Percentiles rank a stretch among this genome's conserved stretches.
Conservation (phyloP, 2,113 vertebrate genomes). For the Sinosuthora webbiana region DNA sequence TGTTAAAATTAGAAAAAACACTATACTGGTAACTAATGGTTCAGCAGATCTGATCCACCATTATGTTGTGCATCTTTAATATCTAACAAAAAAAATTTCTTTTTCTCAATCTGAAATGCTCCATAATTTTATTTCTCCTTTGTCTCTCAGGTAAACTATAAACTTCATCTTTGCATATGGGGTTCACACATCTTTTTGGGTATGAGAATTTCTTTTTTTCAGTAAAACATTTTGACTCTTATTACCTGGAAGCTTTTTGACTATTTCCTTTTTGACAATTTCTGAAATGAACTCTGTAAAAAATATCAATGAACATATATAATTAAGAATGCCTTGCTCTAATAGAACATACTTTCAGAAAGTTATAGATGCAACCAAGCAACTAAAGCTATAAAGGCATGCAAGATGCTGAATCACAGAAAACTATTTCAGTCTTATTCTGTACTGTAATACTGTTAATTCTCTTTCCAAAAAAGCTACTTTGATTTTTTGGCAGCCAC, state of each 20-base stretch:
- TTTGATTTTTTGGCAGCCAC: not conserved
- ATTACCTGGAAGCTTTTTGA: not conserved
- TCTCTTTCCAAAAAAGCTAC: not conserved
- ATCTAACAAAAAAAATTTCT: not conserved
- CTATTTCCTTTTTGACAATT: not conserved
- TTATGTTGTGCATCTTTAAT: not conserved
- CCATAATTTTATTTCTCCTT: not conserved
- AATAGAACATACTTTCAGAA: not conserved
- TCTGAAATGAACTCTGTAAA: conserved; percentile 1
- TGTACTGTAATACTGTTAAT: conserved; percentile 22
- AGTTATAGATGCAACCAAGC: not conserved
- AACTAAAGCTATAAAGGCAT: not conserved
- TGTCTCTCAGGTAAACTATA: not conserved
- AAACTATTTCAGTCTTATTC: not conserved
- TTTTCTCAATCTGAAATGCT: not conserved
- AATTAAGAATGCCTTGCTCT: not conserved
- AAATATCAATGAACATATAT: not conserved
- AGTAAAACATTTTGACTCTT: not conserved
- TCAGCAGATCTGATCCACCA: not conserved
- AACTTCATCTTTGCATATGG: not conserved
- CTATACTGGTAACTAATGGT: not conserved
- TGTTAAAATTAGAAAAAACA: not conserved
- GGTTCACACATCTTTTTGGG: not conserved
- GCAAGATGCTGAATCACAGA: not conserved
- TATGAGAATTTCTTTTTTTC: not conserved